These are phyloP conservation scores for Drosophila simulans DNA, from an alignment of 1,140 invertebrate species.

Conservation along the genomic window DNA sequence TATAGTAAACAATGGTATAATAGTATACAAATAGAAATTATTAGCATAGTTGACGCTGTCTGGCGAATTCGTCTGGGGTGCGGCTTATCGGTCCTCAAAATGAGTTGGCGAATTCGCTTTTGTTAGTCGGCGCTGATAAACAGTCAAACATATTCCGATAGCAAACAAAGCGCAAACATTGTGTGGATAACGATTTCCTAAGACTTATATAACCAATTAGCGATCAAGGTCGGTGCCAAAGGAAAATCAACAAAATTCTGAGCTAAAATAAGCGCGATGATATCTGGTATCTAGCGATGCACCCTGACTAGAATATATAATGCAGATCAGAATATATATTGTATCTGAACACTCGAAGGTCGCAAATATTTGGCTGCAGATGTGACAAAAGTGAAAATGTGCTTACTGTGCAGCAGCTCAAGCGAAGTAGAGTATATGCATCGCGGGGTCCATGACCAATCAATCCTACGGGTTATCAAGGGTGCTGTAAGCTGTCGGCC, in stretches of 20 bases:
- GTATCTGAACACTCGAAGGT: slow-evolving; percentile 34
- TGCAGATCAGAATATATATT: slow-evolving; percentile 16
- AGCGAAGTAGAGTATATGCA: slow-evolving; percentile 6
- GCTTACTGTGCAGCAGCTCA: slow-evolving; percentile 29
- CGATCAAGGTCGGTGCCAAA: slow-evolving; percentile 54
- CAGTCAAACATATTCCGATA: slow-evolving; percentile 13
- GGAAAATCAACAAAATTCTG: slow-evolving; percentile 37
- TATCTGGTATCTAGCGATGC: slow-evolving; percentile 31
- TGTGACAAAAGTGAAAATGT: slow-evolving; percentile 68
- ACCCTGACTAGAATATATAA: slow-evolving; percentile 20
- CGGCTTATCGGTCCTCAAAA: slow-evolving; percentile 49
- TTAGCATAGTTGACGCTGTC: slow-evolving; percentile 49
- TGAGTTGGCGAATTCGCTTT: slow-evolving; percentile 43
- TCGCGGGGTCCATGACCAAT: slow-evolving; percentile 56
- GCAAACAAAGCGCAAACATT: slow-evolving; percentile 24
- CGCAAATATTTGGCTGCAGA: slow-evolving; percentile 40
- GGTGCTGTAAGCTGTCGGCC: slow-evolving; percentile 39
- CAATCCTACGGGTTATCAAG: slow-evolving; percentile 59
- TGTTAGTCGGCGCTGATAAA: slow-evolving; percentile 16
- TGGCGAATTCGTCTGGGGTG: slow-evolving; percentile 54
- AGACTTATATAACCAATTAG: slow-evolving; percentile 57
- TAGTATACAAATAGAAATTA: slow-evolving; percentile 36
- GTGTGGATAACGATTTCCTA: background rate
- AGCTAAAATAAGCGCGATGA: slow-evolving; percentile 53
- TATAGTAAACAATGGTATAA: slow-evolving; percentile 43